These are phyloP conservation scores for Eunapius fragilis DNA, from an alignment of 37 sponge, comb jelly and placozoan genomes.

Conservation along the genomic window DNA sequence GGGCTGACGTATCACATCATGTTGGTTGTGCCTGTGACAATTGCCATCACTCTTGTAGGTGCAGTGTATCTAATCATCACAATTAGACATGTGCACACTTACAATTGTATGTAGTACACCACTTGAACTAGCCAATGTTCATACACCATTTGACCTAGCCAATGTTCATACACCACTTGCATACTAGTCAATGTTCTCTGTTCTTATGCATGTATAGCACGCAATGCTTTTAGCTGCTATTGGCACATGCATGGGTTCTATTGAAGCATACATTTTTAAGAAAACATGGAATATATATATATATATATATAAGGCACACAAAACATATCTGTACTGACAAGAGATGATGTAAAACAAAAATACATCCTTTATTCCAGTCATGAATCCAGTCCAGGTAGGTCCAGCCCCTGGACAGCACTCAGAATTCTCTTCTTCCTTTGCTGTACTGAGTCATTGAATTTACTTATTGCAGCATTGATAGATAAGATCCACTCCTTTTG, in stretches of 20 bases:
- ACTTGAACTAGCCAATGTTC: no score
- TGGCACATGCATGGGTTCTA: no score
- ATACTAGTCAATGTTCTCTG: no score
- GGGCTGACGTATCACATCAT: not conserved
- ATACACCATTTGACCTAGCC: no score
- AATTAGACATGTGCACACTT: not conserved
- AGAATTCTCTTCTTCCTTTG: constrained; percentile 39
- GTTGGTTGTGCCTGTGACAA: not conserved
- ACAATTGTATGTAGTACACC: no score
- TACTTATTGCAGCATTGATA: not conserved
- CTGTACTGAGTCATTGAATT: constrained; percentile 1
- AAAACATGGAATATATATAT: not conserved
- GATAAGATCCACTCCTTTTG: constrained; percentile 3
- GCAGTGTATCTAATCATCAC: not conserved
- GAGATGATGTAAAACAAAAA: not conserved
- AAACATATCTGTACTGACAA: not conserved
- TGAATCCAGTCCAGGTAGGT: constrained; percentile 62
- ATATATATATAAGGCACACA: not conserved
- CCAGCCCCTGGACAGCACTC: constrained; percentile 55
- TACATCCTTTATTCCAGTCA: not conserved
- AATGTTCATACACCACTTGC: no score
- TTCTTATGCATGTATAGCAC: no score
- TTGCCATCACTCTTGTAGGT: not conserved
- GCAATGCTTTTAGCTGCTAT: no score
- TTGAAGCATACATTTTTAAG: no score